Percentiles rank a stretch among this genome's conserved stretches.
Evolutionary conservation across 1,140 invertebrate genomes (phyloP).

Genomic region (Galleria mellonella): DNA sequence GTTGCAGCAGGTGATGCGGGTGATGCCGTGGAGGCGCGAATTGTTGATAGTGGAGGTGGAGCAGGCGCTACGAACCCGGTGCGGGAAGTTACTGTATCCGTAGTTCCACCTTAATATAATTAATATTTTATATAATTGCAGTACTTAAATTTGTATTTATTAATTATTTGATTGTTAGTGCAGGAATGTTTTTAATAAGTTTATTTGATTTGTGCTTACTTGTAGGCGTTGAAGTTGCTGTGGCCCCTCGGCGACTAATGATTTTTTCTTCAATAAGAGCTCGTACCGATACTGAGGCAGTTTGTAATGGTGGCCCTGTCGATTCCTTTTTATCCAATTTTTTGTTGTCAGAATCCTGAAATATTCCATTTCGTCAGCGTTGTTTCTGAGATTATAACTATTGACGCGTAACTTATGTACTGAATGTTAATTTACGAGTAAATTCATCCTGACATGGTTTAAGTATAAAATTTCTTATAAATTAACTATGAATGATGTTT

Average conservation of each 20-base stretch:
- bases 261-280: conserved; percentile 94
- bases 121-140: too few species aligned
- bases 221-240: conserved; percentile 35
- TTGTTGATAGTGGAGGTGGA: conserved; percentile 75
- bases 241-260: conserved; percentile 83
- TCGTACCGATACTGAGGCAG: conserved; percentile 89
- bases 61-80: conserved; percentile 60
- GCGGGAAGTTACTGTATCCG: conserved; percentile 56
- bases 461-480: too few species aligned
- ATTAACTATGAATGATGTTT: too few species aligned
- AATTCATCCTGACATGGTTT: too few species aligned
- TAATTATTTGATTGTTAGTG: too few species aligned
- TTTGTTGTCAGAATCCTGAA: conserved; percentile 88
- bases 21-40: conserved; percentile 70
- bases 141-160: conserved; percentile 1
- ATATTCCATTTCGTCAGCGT: too few species aligned
- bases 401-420: too few species aligned
- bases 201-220: conserved; percentile 9
- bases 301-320: conserved; percentile 87
- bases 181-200: too few species aligned
- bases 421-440: too few species aligned
- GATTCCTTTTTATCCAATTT: conserved; percentile 90
- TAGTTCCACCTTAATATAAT: conserved; percentile 45
- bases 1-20: conserved; percentile 59
- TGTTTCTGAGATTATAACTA: too few species aligned